Conservation (phyloP, 2,113 vertebrate genomes). For the Callipepla californica region DNA sequence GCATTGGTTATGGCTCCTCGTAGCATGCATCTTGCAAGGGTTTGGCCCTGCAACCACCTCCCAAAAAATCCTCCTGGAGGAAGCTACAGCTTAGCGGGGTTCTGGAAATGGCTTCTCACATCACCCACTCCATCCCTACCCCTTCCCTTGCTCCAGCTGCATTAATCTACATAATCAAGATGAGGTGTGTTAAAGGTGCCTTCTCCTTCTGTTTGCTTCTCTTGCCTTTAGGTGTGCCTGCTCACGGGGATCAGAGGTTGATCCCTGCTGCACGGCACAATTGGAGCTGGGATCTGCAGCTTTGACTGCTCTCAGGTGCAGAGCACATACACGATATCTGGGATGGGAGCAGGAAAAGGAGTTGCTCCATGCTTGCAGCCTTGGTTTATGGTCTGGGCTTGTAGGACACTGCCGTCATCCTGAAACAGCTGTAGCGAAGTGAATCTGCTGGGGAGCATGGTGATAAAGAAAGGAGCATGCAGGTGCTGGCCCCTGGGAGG, state of each 20-base stretch:
- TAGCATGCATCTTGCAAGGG: not conserved
- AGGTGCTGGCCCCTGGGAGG: not conserved
- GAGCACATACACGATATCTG: not conserved
- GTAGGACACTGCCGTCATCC: not conserved
- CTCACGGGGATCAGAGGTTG: conserved; percentile 5
- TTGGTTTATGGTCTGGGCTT: not conserved
- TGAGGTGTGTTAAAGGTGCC: not conserved
- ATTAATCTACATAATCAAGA: not conserved
- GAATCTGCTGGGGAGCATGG: not conserved
- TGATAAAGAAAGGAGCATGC: not conserved
- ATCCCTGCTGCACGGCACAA: not conserved
- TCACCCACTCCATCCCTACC: not conserved
- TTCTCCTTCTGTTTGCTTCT: not conserved
- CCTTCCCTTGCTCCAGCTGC: not conserved
- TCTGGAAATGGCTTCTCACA: not conserved
- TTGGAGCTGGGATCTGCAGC: not conserved
- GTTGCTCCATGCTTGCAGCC: not conserved
- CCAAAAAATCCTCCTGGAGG: not conserved
- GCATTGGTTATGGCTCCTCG: not conserved
- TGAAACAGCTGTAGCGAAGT: not conserved
- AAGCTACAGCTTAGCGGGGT: not conserved
- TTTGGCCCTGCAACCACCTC: not conserved
- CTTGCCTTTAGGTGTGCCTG: not conserved
- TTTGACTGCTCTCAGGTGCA: not conserved
- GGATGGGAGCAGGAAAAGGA: conserved; percentile 17